Base-by-base conservation (phyloP, 2,797 vertebrate species). In the Lemur catta region DNA sequence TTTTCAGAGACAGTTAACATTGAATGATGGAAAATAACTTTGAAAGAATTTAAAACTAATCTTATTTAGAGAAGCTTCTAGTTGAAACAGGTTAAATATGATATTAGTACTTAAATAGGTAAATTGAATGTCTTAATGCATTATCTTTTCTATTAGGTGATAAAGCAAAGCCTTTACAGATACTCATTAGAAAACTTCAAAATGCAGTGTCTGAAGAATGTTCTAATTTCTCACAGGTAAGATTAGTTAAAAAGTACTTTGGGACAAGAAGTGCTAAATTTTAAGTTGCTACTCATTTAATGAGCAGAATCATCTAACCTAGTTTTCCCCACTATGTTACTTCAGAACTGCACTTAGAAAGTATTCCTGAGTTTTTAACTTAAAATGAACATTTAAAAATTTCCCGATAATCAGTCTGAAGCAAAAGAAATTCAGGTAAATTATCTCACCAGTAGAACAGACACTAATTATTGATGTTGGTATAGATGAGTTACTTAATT, bases 181-280 rank as follows among this genome's bases (percentile, higher is more conserved):
- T 97, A 84, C 98, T 99, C 85, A 97, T 98, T 97, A 98, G 98
- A 93, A 98, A 98, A 96, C 96, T 99, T 97, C 98, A 98, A 63
- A 98, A 99, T 97, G 98, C 97, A 74, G 97, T 99, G 61, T 98
- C 98, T 91, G 98, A 99, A 75, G 99, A 99, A 97, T 99, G 99
- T 98, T 98, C 96, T 91, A 98, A 98, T 48, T 98, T 99, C 75
- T 97, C 98, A 97, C 98, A 99, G 99, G 99, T 99, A 98, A 98
- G 97, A 78, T 57, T 80, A 50, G 4, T 92, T 82, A 72, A 63
- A 94, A 95, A 97, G 1, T 6, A 28, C 63, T 78, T 95, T 85
- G 33, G 80, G 79, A 86, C 20, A 35, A 33, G 88, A 96, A 52
- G 76, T 69, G 75, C 91, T 82, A 61, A 93, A 97, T 72, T 8